Base-by-base conservation (phyloP, 2,888 invertebrate genomes). In the Alloscopus bannaensis region DNA sequence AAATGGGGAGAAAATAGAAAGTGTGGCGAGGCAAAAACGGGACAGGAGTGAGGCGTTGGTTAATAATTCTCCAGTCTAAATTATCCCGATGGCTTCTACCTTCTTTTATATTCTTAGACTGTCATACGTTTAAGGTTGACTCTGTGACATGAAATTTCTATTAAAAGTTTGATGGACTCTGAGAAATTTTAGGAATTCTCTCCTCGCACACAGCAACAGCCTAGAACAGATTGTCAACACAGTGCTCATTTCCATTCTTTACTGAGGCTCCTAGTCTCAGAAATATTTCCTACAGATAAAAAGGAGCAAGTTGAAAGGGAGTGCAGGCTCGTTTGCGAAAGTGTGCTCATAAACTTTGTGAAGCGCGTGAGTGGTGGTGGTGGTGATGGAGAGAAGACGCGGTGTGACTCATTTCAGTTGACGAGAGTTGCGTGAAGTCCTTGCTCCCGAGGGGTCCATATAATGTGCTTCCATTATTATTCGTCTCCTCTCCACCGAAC, bases 201-300 rank as follows among this genome's bases (percentile, higher is more conserved):
- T 24, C 3, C 55, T 29, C 47, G 29, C 55, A 13, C 13, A 36
- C 36, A 52, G 22, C 52, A 22, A 55, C 36, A 42, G 69, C 20
- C 70, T 60, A 70, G n/a, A n/a, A 45, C 70, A 70, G 70, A 70
- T 70, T 70, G 70, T 70, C 70, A 70, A 70, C n/a, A n/a, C 70
- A 31, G 28, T 70, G 45, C 60, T 45, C 60, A 6, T 47, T 45
- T 47, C 47, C 70, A 26, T 31, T 70, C 60, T 26, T 59, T n/a
- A 18, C 20, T 50, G 20, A 50, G 13, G 36, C 36, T 36, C 13
- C 36, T n/a, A n/a, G n/a, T n/a, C 4, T 52, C 52, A 45, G 52
- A 4, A n/a, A n/a, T n/a, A n/a, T n/a, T n/a, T 42, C 42, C 18
- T 8, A 42, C 18, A 16, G 6, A 52, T 52, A 11, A 20, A 20